Base-by-base conservation (phyloP, 2,113 vertebrate species). In the Leptodactylus fuscus region DNA sequence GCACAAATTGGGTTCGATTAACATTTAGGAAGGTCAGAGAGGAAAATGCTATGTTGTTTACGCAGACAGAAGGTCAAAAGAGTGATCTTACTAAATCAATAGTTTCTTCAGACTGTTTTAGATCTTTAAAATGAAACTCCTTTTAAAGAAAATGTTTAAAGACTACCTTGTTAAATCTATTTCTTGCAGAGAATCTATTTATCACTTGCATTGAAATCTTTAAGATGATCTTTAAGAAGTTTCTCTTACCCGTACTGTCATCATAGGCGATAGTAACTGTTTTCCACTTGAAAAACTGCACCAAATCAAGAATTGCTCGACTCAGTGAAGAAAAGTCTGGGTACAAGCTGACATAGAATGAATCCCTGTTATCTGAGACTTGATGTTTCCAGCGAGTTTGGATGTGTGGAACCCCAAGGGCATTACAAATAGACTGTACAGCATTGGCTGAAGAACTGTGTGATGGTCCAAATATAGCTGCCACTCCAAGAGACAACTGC, bases 321-420 rank as follows among this genome's bases (percentile, higher is more conserved):
- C 98, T 99, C 88, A 99, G 96, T 3, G 98, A 99, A 71, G 98
- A 98, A 93, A 99, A 99, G 91, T 99, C 98, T 10, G 98, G 98
- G 70, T 96, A 99, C 69, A 99, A 96, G 89, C 97, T 99, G 90
- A 99, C 97, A 49, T 99, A 99, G 94, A 98, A 99, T 83, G 96
- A 95, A 75, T 99, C 98, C 88, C 96, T 96, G 95, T 98, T 99
- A 95, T 99, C 97, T 4, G 98, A 98, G 74, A 99, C 97, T 88
- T 99, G 98, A 92, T 99, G 98, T 91, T 99, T 99, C 98, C 98
- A 99, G 89, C 97, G 97, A 51, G 97, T 99, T 94, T 99, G 98
- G 89, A 99, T 98, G 88, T 99, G 98, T 46, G 98, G 98, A 85
- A 99, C 98, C 15, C 97, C 98, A 86, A 99, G 88, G 3, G 98